A percentile compares a stretch with the other conserved stretches of the same genome.
phyloP scores from a whole-genome alignment of 2,888 invertebrate genomes.

The Ophion ventricosus region DNA sequence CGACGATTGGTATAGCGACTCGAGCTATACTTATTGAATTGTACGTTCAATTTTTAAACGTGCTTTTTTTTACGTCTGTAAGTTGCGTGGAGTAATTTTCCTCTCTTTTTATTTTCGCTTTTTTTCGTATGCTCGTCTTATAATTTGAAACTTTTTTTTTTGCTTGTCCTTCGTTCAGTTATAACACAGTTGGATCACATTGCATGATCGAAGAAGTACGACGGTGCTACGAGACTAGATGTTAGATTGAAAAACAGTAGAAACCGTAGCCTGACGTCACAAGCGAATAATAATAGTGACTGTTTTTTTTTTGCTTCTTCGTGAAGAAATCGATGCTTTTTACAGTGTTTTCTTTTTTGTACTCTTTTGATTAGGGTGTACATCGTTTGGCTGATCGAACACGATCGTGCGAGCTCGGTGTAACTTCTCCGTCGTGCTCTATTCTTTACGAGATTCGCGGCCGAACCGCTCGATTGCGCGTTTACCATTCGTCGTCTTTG shows the following conservation, averaged over 20 bases:
- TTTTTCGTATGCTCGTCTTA: slow-evolving; percentile 2
- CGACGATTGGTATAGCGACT: slow-evolving; percentile 49
- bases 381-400: slow-evolving; percentile 77
- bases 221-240: slow-evolving; percentile 81
- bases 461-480: no score
- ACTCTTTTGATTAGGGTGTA: slow-evolving; percentile 82
- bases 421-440: not conserved
- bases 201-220: slow-evolving; percentile 72
- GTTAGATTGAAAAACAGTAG: slow-evolving; percentile 75
- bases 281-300: slow-evolving; percentile 73
- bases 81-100: slow-evolving; percentile 28
- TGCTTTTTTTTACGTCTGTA: slow-evolving; percentile 25
- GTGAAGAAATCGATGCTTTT: slow-evolving; percentile 51
- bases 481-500: not conserved
- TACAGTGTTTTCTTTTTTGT: slow-evolving; percentile 74
- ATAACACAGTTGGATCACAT: slow-evolving; percentile 72
- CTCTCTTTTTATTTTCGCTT: not conserved
- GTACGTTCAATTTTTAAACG: slow-evolving; percentile 47
- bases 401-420: slow-evolving; percentile 58
- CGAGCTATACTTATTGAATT: slow-evolving; percentile 46
- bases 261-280: slow-evolving; percentile 74
- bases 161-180: slow-evolving; percentile 40
- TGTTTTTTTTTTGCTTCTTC: slow-evolving; percentile 26
- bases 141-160: slow-evolving; percentile 24
- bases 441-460: no score